Base-by-base conservation (phyloP, 2,797 vertebrate genomes). In the Liparis tanakae region DNA sequence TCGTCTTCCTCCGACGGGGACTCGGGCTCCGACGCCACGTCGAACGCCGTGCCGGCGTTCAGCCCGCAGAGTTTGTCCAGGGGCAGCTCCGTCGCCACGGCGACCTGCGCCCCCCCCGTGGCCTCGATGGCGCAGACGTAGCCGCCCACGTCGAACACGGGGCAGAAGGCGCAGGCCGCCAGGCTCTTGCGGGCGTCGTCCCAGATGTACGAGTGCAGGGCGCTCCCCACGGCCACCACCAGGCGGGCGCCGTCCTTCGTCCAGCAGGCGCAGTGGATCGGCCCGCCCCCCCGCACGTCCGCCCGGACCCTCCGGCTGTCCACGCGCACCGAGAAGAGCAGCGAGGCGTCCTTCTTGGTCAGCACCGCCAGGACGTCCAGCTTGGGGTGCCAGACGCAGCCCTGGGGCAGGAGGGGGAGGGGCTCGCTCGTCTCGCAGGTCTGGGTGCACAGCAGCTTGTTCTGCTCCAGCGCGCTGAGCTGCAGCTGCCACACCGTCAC, bases 301-400 rank as follows among this genome's bases (percentile, higher is more conserved):
- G 93, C 96, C 83, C 96, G 97, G 25, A 96, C 90, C 17, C 93
- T 93, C 5, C 94, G 80, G 70, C 94, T 95, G 85, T 96, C 95
- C 10, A 93, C 84, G 8, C 95, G 90, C 25, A 98, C 95, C 0
- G 95, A 90, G 15, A 96, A 95, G 79, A 97, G 80, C 67, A 98
- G 86, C 0, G 96, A 99, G 4, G 94, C 94, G 15, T 96, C 95
- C 74, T 85, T 92, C 83, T 97, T 96, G 0, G 97, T 99, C 88
- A 99, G 78, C 56, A 99, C 91, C 0, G 95, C 93, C 72, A 99
- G 88, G 22, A 96, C 81, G 61, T 97, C 95, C 80, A 93, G 88
- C 67, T 93, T 95, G 0, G 98, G 98, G 86, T 99, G 97, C 98
- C 98, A 99, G 51, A 97, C 93, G 0, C 98, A 99, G 85, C 98